Evolutionary conservation across 2,113 vertebrate genomes (phyloP).

Genomic region (Numenius arquata): DNA sequence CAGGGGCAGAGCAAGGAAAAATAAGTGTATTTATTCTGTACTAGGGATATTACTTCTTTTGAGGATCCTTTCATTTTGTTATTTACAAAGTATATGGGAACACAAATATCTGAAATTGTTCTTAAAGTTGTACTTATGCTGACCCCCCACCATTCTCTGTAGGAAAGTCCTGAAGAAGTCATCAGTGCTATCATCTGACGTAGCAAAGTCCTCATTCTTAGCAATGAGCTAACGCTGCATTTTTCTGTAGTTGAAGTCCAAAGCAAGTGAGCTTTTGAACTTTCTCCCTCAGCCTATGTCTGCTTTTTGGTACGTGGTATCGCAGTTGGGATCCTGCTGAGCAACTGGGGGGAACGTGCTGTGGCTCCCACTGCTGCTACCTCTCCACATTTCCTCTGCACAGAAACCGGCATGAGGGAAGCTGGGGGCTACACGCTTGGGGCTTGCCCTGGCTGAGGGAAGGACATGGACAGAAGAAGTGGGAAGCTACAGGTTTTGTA

Average conservation of each 20-base stretch:
- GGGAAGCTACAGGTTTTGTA: not conserved
- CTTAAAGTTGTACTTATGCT: not conserved
- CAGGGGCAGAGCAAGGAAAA: not conserved
- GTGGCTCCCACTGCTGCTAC: not conserved
- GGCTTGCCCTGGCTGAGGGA: not conserved
- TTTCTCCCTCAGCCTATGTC: not conserved
- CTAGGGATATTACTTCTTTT: not conserved
- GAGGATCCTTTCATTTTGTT: not conserved
- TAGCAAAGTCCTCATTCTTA: not conserved
- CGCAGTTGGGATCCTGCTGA: not conserved
- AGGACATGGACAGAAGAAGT: not conserved
- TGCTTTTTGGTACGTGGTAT: not conserved
- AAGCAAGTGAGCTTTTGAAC: not conserved
- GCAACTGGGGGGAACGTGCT: not conserved
- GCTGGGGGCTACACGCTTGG: not conserved
- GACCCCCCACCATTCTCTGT: not conserved
- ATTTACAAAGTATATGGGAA: not conserved
- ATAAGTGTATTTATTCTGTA: not conserved
- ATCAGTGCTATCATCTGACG: not conserved
- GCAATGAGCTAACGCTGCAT: accelerated
- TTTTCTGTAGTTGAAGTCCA: not conserved
- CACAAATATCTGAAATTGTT: not conserved
- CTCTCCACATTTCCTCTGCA: not conserved
- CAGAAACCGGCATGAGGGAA: not conserved
- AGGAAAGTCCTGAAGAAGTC: not conserved